Evolutionary conservation across 2,113 vertebrate genomes (phyloP), one percentile per base, ranked within the genome.

Genomic region (Perca flavescens): DNA sequence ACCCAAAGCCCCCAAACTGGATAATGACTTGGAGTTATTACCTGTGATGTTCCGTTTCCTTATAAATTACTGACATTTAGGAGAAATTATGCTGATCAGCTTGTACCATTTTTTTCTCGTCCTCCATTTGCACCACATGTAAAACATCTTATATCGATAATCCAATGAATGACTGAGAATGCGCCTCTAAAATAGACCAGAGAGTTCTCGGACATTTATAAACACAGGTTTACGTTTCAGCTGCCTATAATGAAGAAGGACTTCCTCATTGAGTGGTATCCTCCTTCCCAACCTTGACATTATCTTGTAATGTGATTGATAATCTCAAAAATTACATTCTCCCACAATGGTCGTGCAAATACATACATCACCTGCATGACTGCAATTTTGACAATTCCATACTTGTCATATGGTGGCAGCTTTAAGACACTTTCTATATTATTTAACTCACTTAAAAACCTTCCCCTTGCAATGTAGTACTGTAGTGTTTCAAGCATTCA

Each of bases 311-410:
- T 79, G 69, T 31, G n/a, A 58, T 1, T 15, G 65, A 53, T 16
- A 40, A 62, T 40, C 52, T 85, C 66, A 40, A 75, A 66, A 67
- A 17, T 1, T 14, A 66, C n/a, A 60, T 60, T 57, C 43, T 62
- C 68, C 47, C 53, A 76, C 21, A 25, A 53, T 10, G 21, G 22
- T 31, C 49, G 72, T 60, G 58, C 72, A 80, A 85, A 80, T 56
- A 77, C 54, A 77, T 11, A 75, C 5, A 46, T 50, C 19, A 21
- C 5, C 3, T 54, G 36, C 60, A 36, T 17, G 17, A 25, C n/a
- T 67, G 47, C 54, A 64, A 43, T 19, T 43, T 43, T 64, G 34
- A 50, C 15, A 19, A 28, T 34, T 60, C 36, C 13, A 25, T 15
- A 9, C 15, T 34, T 3, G 34, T 22, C 2, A 2, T 1, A 17